Percentiles rank a stretch among this genome's conserved stretches.
Conservation (phyloP, 2,113 vertebrate genomes). For the Catharus minimus region DNA sequence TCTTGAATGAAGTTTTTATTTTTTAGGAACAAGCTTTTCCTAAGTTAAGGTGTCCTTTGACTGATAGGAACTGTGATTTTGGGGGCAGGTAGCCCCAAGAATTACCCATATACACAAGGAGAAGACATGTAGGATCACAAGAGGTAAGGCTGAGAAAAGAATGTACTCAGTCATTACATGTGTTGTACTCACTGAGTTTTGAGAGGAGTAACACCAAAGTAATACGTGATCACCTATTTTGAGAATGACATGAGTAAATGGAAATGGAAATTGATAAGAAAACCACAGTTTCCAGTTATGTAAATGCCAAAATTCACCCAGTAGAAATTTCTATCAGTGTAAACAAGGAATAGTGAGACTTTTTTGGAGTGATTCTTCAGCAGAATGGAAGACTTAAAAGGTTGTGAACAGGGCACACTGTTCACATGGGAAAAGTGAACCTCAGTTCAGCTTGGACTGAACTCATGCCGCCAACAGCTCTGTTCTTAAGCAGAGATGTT, state of each 20-base stretch:
- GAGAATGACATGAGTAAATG: not conserved
- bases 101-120: not conserved
- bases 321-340: not conserved
- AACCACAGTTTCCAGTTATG: not conserved
- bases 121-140: not conserved
- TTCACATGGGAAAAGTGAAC: not conserved
- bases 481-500: not conserved
- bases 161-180: not conserved
- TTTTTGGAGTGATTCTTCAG: not conserved
- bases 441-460: not conserved
- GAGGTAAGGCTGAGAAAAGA: not conserved
- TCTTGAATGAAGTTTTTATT: not conserved
- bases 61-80: not conserved
- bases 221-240: not conserved
- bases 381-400: not conserved
- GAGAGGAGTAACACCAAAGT: not conserved
- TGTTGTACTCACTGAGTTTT: not conserved
- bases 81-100: not conserved
- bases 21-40: not conserved
- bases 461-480: not conserved
- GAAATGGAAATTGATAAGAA: not conserved
- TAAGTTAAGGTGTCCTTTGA: not conserved
- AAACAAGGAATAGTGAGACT: not conserved
- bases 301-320: not conserved
- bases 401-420: not conserved